phyloP scores from a whole-genome alignment of 2,113 vertebrate genomes.

The Recurvirostra avosetta region DNA sequence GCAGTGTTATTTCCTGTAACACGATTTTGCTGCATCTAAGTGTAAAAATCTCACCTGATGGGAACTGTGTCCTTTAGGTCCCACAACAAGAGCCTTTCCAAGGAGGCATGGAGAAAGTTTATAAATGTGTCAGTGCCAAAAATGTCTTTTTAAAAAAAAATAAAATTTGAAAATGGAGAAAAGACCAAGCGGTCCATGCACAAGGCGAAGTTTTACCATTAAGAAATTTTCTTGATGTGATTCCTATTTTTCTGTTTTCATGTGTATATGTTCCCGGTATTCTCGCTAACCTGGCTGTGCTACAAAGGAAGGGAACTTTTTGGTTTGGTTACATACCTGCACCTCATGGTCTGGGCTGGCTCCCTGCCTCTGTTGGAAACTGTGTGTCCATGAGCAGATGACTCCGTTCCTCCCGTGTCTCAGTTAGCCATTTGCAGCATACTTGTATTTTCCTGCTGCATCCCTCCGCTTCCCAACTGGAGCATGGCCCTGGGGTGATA shows the following conservation, averaged over 20 bases:
- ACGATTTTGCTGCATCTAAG: neutral
- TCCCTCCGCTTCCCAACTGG: neutral
- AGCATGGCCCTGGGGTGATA: neutral
- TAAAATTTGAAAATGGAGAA: rapidly evolving
- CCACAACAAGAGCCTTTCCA: neutral
- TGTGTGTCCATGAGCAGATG: neutral
- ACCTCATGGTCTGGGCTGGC: neutral
- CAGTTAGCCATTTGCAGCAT: neutral
- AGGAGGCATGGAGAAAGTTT: neutral
- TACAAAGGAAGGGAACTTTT: neutral
- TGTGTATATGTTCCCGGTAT: neutral
- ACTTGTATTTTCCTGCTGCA: neutral
- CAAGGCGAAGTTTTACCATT: neutral
- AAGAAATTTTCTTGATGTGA: neutral
- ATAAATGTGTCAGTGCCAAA: neutral
- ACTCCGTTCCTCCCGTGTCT: neutral
- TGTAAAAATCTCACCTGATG: neutral
- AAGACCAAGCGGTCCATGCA: neutral
- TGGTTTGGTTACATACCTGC: neutral
- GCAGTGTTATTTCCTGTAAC: neutral
- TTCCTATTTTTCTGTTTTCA: neutral
- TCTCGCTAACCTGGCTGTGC: neutral
- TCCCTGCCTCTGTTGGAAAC: neutral
- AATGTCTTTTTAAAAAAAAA: neutral
- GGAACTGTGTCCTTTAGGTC: neutral